Conservation (phyloP, 2,113 vertebrate genomes). For the Neotragus moschatus region DNA sequence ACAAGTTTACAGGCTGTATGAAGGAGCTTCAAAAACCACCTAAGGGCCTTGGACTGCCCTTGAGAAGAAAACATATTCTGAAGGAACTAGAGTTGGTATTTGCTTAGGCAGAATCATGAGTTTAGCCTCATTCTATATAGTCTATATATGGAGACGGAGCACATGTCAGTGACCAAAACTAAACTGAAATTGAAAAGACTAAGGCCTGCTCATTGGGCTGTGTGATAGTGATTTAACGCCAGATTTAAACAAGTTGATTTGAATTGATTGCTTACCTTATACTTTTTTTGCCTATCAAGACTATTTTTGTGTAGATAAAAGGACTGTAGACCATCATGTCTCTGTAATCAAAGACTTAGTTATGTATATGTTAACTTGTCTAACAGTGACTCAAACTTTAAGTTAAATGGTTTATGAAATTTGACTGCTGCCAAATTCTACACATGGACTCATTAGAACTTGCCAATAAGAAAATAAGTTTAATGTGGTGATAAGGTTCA, state of each 20-base stretch:
- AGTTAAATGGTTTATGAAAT: neutral
- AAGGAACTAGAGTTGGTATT: neutral
- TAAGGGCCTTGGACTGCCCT: neutral
- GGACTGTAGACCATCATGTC: neutral
- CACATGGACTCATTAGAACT: neutral
- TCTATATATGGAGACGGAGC: neutral
- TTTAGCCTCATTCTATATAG: neutral
- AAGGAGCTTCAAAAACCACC: neutral
- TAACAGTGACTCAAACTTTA: neutral
- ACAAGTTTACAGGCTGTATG: neutral
- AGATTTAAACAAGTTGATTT: neutral
- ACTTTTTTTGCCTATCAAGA: neutral
- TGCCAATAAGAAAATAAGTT: slow-evolving; percentile 2
- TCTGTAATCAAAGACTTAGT: neutral
- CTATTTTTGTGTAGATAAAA: neutral
- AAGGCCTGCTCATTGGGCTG: neutral
- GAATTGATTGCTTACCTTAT: neutral
- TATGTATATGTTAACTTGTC: neutral
- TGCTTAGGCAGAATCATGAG: neutral
- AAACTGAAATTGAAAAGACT: neutral
- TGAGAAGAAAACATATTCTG: neutral
- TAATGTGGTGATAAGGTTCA: neutral
- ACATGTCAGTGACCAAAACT: neutral
- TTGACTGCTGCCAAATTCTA: neutral
- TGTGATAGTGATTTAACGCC: neutral